Conservation (phyloP, 2,113 vertebrate genomes). For the Sphaerodactylus townsendi region DNA sequence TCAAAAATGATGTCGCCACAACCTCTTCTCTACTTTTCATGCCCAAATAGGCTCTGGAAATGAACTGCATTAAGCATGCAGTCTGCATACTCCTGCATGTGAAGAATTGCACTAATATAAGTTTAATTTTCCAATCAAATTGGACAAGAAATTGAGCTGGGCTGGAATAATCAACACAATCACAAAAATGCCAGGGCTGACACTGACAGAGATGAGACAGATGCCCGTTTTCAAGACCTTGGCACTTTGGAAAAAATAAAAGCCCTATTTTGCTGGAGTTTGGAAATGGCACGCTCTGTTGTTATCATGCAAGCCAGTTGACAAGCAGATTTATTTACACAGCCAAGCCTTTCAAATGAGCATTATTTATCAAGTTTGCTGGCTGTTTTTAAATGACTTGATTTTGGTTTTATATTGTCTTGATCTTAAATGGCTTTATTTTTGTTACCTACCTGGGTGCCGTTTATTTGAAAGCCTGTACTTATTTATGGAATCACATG, state of each 20-base stretch:
- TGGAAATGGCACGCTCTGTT: constrained; percentile 1
- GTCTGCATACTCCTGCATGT: not conserved
- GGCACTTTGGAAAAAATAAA: not conserved
- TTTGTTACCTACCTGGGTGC: too few relatives aligned
- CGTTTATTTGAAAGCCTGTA: too few relatives aligned
- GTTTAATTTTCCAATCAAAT: constrained; percentile 65
- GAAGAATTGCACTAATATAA: constrained; percentile 43
- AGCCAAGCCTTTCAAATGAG: too few relatives aligned
- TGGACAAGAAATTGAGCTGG: constrained; percentile 61
- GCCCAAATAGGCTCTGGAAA: constrained; percentile 8
- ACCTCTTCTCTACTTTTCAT: not conserved
- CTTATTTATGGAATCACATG: not conserved
- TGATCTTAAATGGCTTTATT: too few relatives aligned
- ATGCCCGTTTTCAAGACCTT: constrained; percentile 4
- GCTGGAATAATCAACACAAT: constrained; percentile 49
- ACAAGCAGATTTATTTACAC: too few relatives aligned
- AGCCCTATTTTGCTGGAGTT: constrained; percentile 31
- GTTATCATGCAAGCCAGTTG: not conserved
- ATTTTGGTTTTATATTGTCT: too few relatives aligned
- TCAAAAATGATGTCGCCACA: not conserved
- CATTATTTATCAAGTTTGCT: too few relatives aligned
- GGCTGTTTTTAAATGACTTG: too few relatives aligned
- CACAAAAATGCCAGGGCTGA: constrained; percentile 39
- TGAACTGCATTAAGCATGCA: not conserved
- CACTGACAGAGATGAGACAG: constrained; percentile 39